Percentiles rank a stretch among this genome's conserved stretches.
These are phyloP conservation scores for Zelostemma sp. DNA, from an alignment of 1,140 invertebrate genomes.

Conservation along the genomic window DNA sequence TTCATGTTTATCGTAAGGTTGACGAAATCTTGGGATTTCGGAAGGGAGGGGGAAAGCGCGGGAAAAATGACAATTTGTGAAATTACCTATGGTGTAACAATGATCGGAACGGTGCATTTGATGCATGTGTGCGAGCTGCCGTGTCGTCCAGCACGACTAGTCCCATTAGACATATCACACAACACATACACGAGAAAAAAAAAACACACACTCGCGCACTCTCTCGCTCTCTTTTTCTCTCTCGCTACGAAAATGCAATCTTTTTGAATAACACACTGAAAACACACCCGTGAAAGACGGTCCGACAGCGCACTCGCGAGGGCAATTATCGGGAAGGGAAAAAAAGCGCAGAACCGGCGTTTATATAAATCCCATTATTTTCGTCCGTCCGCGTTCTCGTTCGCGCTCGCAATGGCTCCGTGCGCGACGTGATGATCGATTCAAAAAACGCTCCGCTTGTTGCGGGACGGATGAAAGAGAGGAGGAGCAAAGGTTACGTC, in stretches of 20 bases:
- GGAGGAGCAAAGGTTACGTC: constrained; percentile 40
- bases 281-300: too few relatives aligned
- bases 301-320: too few relatives aligned
- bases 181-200: constrained; percentile 26
- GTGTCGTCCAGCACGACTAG: constrained; percentile 52
- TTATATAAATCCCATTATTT: neutral
- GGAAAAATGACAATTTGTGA: too few relatives aligned
- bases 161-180: constrained; percentile 58
- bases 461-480: constrained; percentile 5
- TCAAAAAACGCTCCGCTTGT: constrained; percentile 12
- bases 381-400: neutral
- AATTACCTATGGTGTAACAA: constrained; percentile 53
- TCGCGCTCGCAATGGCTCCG: neutral
- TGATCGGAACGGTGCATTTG: constrained; percentile 54
- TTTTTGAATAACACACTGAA: too few relatives aligned
- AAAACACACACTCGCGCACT: neutral
- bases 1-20: too few relatives aligned
- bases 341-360: neutral
- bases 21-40: neutral
- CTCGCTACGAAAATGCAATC: too few relatives aligned
- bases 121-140: constrained; percentile 54
- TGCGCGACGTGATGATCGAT: neutral
- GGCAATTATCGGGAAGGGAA: neutral
- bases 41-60: neutral
- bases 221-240: too few relatives aligned